These are phyloP conservation scores for Muscina levida DNA, from an alignment of 2,888 invertebrate genomes.

Conservation along the genomic window DNA sequence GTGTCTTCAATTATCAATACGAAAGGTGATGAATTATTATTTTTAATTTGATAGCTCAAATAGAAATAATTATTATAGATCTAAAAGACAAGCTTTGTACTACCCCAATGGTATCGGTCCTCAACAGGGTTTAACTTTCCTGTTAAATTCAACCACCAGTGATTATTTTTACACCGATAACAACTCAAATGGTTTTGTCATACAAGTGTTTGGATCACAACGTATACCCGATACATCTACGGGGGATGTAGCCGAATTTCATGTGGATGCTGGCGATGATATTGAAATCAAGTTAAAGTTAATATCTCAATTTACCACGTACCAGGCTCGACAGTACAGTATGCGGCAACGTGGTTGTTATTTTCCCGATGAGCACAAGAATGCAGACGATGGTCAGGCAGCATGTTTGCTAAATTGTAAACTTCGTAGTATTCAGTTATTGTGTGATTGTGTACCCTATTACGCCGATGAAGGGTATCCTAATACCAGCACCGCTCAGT, in stretches of 20 bases:
- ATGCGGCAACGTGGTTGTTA: conserved; percentile 70
- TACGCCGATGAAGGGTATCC: conserved; percentile 63
- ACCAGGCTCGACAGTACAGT: conserved; percentile 65
- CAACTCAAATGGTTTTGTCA: conserved; percentile 67
- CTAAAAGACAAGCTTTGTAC: background rate
- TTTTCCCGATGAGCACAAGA: conserved; percentile 69
- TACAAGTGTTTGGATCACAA: conserved; percentile 70
- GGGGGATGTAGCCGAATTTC: conserved; percentile 65
- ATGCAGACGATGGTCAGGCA: conserved; percentile 64
- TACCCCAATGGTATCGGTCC: conserved; percentile 59
- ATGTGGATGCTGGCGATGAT: conserved; percentile 67
- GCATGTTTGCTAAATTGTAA: conserved; percentile 72
- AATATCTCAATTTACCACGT: conserved; percentile 64
- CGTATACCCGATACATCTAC: conserved; percentile 66
- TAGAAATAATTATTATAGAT: conserved; percentile 24
- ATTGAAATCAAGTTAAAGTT: conserved; percentile 65
- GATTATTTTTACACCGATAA: conserved; percentile 70
- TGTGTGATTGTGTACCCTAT: conserved; percentile 73
- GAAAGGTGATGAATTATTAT: too few species aligned
- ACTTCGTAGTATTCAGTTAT: conserved; percentile 63
- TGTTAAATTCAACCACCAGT: conserved; percentile 70
- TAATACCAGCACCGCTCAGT: conserved; percentile 55
- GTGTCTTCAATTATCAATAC: conserved; percentile 70
- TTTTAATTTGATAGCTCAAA: too few species aligned
- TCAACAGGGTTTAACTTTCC: conserved; percentile 67